Base-by-base conservation (phyloP, 1,140 invertebrate species). In the Harpegnathos saltator region DNA sequence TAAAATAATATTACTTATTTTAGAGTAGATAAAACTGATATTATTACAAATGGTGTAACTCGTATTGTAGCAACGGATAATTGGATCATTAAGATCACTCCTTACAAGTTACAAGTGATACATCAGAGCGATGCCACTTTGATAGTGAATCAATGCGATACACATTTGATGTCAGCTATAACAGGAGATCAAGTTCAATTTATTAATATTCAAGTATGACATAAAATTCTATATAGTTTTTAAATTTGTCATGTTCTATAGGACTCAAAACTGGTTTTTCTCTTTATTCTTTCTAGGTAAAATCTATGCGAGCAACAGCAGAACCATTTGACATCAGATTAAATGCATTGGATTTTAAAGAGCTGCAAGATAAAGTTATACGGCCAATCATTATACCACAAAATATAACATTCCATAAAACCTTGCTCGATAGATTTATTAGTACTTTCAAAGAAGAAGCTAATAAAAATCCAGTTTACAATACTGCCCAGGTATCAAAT, bases 61-160 rank as follows among this genome's bases (percentile, higher is more conserved):
- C 96, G 96, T 89, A 94, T 98, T 48, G 95, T 98, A 85, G 97
- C 96, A 5, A 98, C 97, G 0, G 96, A 98, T 89, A 98, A 97
- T 86, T 99, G 98, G 98, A 96, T 99, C n/a, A 96, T 99, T 29
- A 98, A 98, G 94, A 96, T 98, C 1, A 95, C 96, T 0, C 96
- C 97, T 62, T 98, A 98, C 91, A 96, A 93, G 88, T 90, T 98
- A 0, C 94, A 97, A 87, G 91, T 98, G 59, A 96, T 97, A 0
- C 96, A 97, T 91, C 97, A 98, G 92, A 96, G 94, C 90, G 97
- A 98, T 92, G 96, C 97, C 52, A 94, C 96, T 26, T 93, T 98
- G 1, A 95, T 97, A 33, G 95, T 98, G 17, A 96, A 96, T 83
- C 96, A 96, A 95, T 96, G 96, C 66, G 97, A 98, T 90, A 96